Conservation (phyloP, 1,140 invertebrate species). For the Chrysomallon squamiferum region DNA sequence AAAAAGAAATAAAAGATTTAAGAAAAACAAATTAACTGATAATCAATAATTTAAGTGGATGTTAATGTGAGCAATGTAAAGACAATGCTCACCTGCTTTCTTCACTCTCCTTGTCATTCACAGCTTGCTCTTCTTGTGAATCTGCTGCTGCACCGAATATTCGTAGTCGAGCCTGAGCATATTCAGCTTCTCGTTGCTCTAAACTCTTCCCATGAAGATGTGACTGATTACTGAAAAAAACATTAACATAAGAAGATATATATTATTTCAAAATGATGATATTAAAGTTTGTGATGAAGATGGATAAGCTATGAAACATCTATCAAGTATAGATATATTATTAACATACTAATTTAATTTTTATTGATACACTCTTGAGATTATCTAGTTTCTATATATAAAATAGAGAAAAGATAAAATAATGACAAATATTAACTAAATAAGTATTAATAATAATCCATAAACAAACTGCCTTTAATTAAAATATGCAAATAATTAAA, state of each 20-base stretch:
- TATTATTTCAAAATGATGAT: not conserved
- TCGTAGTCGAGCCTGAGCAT: constrained; percentile 81
- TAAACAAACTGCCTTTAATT: too few species aligned
- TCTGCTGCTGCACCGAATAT: constrained; percentile 77
- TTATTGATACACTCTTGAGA: too few species aligned
- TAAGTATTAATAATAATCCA: too few species aligned
- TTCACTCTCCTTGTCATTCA: not conserved
- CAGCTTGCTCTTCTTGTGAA: constrained; percentile 7
- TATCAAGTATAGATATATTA: too few species aligned
- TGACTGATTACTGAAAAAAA: constrained; percentile 5
- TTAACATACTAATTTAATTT: too few species aligned
- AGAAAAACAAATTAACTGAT: not conserved
- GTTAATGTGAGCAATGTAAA: not conserved
- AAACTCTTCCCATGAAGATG: constrained; percentile 80
- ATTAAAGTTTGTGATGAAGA: too few species aligned
- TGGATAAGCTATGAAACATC: too few species aligned
- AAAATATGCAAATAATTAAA: too few species aligned
- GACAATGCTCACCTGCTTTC: not conserved
- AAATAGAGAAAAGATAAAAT: too few species aligned
- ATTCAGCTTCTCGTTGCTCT: constrained; percentile 85
- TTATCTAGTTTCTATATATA: too few species aligned
- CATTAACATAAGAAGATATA: not conserved
- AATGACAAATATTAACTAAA: too few species aligned
- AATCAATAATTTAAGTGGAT: not conserved
- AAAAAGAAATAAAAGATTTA: not conserved